Evolutionary conservation across 1,140 invertebrate species (phyloP), one percentile per base, ranked within the genome.

Genomic region (Pteromalus puparum): DNA sequence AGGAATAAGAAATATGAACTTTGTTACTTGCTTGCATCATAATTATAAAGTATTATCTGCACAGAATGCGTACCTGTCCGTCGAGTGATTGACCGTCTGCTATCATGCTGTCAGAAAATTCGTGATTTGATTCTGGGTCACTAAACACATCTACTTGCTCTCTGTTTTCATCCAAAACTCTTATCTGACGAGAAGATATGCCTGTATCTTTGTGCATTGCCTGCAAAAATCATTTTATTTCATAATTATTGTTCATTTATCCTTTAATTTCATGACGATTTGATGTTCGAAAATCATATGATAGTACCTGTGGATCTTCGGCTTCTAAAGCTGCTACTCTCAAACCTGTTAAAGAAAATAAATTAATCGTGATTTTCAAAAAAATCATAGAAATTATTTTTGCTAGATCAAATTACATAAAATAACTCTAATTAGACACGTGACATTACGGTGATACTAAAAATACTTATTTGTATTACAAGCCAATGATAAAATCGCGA

Each of bases 151-250:
- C 24, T 18, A 38, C 5, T 61, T 26, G 26, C 12, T 74, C 46
- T 4, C 21, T 74, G 3, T 74, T 61, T 61, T 74, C 72, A 18
- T 82, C 46, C 21, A 74, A 30, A 30, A 61, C 13, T 73, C 34
- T 61, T 6, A 82, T 74, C 21, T 73, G 42, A 2, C 46, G 80
- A 21, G 70, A 34, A 38, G 46, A 30, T 82, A 74, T 53, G 6
- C 42, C 34, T 26, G 67, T 46, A 28, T 28, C 26, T 70, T 70
- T 70, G 67, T 26, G 26, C 26, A 70, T 30, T 9, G 28, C 0
- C 67, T 70, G 26, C 13, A 70, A 28, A 70, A 70, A 28, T 28
- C 6, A 5, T n/a, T 70, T 13, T 70, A n/a, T 28, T 28, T 70
- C 10, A 15, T 3, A 30, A 70, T 70, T 7, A 30, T 13, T 28